Conservation (phyloP, 1,140 invertebrate species). For the Euschistus heros region DNA sequence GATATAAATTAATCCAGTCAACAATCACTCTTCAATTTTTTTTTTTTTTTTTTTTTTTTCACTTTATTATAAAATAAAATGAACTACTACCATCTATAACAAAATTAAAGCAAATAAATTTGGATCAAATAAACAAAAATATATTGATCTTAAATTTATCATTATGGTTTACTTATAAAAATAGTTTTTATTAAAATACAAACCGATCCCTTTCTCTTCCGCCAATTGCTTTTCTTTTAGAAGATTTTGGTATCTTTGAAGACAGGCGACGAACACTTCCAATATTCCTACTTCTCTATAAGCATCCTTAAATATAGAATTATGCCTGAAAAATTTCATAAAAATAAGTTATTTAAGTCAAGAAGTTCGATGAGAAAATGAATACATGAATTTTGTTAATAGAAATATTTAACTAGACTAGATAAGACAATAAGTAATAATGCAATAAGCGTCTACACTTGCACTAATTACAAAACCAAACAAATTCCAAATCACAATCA, state of each 20-base stretch:
- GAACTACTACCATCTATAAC: no score
- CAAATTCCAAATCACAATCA: no score
- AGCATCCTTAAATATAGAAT: slow-evolving; percentile 91
- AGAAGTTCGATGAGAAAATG: neutral
- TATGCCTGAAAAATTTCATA: slow-evolving; percentile 57
- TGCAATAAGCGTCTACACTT: no score
- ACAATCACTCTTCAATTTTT: no score
- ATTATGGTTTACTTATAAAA: neutral
- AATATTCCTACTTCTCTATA: slow-evolving; percentile 95
- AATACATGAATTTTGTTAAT: neutral
- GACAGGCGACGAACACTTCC: slow-evolving; percentile 91
- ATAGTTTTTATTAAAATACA: neutral
- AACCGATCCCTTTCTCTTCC: neutral
- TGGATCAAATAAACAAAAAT: no score
- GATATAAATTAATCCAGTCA: no score
- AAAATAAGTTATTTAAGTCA: neutral
- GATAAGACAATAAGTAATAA: no score
- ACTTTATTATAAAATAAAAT: no score
- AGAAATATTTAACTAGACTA: no score
- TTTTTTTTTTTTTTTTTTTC: no score
- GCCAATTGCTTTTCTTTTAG: slow-evolving; percentile 28
- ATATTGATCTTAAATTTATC: neutral
- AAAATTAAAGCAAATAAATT: no score
- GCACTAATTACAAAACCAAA: no score
- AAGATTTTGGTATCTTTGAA: slow-evolving; percentile 66